Conservation (phyloP, 2,113 vertebrate genomes). For the Entelurus aequoreus region DNA sequence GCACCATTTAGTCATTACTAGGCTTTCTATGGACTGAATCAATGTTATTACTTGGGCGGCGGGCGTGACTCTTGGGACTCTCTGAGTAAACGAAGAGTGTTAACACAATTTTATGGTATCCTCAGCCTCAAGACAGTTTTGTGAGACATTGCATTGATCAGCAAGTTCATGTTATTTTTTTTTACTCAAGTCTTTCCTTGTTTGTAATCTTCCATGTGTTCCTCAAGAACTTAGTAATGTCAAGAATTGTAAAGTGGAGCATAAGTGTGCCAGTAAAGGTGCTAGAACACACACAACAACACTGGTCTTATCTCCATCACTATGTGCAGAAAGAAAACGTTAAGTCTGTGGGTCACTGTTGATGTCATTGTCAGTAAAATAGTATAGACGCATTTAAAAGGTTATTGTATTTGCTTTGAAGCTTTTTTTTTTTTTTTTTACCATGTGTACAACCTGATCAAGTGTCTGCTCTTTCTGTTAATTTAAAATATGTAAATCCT, state of each 20-base stretch:
- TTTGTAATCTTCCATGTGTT: neutral
- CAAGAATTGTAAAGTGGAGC: neutral
- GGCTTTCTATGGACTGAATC: slow-evolving; percentile 61
- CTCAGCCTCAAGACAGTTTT: no score
- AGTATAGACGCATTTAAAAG: neutral
- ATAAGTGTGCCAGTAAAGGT: neutral
- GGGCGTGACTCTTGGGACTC: neutral
- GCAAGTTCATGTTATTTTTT: neutral
- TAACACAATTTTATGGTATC: slow-evolving; percentile 3
- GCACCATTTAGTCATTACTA: slow-evolving; percentile 74
- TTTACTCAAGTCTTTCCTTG: neutral
- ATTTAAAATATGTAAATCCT: slow-evolving; percentile 9
- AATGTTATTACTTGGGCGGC: slow-evolving; percentile 37
- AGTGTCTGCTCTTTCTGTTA: slow-evolving; percentile 13
- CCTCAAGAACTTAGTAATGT: neutral
- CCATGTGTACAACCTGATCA: neutral
- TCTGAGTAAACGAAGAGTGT: slow-evolving; percentile 10
- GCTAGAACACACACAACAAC: neutral
- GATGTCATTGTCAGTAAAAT: slow-evolving; percentile 4
- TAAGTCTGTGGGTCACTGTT: neutral
- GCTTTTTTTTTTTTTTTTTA: slow-evolving; percentile 19
- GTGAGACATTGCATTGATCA: neutral
- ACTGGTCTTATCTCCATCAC: neutral
- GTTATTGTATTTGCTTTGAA: no score
- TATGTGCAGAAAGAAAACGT: neutral